Percentiles rank a stretch among this genome's conserved stretches.
phyloP scores from a whole-genome alignment of 2,113 vertebrate species.

The Orthonyx spaldingii region DNA sequence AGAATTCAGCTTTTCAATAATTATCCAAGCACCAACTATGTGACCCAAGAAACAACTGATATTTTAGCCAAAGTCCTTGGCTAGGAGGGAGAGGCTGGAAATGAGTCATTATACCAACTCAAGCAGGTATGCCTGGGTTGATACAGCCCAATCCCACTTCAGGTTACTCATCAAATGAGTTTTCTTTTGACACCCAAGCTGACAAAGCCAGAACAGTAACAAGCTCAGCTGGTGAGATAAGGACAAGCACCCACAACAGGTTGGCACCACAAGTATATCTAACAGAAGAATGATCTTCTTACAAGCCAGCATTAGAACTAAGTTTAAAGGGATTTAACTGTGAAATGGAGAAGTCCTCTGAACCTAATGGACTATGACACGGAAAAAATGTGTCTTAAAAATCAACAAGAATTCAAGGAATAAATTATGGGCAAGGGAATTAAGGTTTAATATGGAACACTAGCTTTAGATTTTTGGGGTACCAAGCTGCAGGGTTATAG shows the following conservation, averaged over 20 bases:
- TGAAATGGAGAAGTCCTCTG: neutral
- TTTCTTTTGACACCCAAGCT: constrained; percentile 2
- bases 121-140: neutral
- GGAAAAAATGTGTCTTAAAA: neutral
- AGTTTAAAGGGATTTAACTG: neutral
- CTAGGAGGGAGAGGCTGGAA: neutral
- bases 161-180: neutral
- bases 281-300: neutral
- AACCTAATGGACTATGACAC: neutral
- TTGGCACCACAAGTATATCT: neutral
- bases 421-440: neutral
- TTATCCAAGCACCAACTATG: neutral
- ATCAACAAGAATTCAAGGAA: neutral
- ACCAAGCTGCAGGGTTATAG: neutral
- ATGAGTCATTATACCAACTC: neutral
- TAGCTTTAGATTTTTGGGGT: neutral
- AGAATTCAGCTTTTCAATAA: neutral
- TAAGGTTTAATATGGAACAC: neutral
- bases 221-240: neutral
- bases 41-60: neutral
- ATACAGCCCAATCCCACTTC: neutral
- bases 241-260: neutral
- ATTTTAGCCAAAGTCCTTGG: neutral
- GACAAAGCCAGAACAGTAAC: constrained; percentile 8
- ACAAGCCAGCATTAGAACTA: neutral